Evolutionary conservation across 1,140 invertebrate species (phyloP), one percentile per base, ranked within the genome.

Genomic region (Teleopsis dalmanni): DNA sequence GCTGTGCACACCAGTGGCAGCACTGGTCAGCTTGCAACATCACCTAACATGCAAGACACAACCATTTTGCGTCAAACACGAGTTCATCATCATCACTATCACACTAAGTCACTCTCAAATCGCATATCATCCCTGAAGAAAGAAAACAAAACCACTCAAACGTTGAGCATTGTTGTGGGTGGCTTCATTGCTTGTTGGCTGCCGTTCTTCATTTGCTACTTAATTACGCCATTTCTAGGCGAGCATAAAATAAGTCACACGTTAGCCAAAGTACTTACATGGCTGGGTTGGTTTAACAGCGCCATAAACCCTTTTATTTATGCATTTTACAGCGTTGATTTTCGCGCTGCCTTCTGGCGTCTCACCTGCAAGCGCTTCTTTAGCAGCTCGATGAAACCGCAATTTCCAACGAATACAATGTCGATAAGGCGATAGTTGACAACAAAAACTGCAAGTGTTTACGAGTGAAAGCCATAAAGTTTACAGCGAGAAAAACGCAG

Each of bases 241-340:
- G 72, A 59, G 14, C 68, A 71, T 34, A 76, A 78, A 43, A 75
- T 78, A 3, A 81, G 77, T 52, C 67, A 73, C 1, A 74, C 81
- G 16, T 72, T 91, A 13, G 88, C 91, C 79, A 81, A 81, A 36
- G 80, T 87, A 34, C 72, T 94, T 27, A 92, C 88, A 0, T 96
- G 92, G 92, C 75, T 95, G 29, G 92, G 85, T 1, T 95, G 93
- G 85, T 83, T 92, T 50, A 96, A 95, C 70, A 93, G 90, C 5
- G 85, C 85, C 2, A 87, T 91, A 43, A 91, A 91, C 71, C 87
- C 87, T 0, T 88, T 89, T 59, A 89, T 91, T 56, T 91, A 91
- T 58, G 88, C 89, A n/a, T 88, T 90, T 60, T 88, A 89, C 65
- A 90, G 85, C 55, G 82, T 82, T 0, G 86, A 90, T 62, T 91